Percentiles rank a stretch among this genome's conserved stretches.
Conservation (phyloP, 2,888 invertebrate genomes). For the Gnatocerus cornutus region DNA sequence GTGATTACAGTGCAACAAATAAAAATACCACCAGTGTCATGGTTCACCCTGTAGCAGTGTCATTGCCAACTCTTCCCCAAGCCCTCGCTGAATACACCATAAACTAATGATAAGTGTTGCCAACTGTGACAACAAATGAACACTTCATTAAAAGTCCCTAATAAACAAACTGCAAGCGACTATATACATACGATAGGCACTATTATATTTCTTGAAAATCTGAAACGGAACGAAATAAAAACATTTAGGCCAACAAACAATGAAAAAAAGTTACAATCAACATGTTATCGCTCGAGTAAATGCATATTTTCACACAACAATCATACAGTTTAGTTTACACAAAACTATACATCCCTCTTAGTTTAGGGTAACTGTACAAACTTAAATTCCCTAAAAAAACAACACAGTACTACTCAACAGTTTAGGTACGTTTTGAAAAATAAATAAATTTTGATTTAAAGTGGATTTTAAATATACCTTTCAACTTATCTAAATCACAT, state of each 20-base stretch:
- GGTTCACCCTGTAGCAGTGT: too few species aligned
- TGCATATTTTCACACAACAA: slow-evolving; percentile 26
- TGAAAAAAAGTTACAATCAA: slow-evolving; percentile 14
- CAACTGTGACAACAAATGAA: slow-evolving; percentile 20
- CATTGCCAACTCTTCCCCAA: too few species aligned
- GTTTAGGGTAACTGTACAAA: slow-evolving; percentile 36
- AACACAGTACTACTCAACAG: slow-evolving; percentile 38
- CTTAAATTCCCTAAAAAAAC: slow-evolving; percentile 21
- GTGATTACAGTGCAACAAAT: too few species aligned
- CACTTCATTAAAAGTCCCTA: slow-evolving; percentile 29
- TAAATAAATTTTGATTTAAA: slow-evolving; percentile 38
- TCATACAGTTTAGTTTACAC: slow-evolving; percentile 32
- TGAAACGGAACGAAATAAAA: slow-evolving; percentile 12
- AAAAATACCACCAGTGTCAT: too few species aligned
- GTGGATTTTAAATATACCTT: slow-evolving; percentile 27
- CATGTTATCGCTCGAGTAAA: slow-evolving; percentile 21
- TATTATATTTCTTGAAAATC: slow-evolving; percentile 34
- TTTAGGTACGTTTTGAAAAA: slow-evolving; percentile 27
- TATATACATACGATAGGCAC: slow-evolving; percentile 47
- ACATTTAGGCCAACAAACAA: slow-evolving; percentile 42
- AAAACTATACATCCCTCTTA: too few species aligned
- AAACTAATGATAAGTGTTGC: slow-evolving; percentile 17
- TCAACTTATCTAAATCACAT: slow-evolving; percentile 44
- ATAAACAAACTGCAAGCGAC: slow-evolving; percentile 43
- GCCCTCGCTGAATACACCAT: too few species aligned